These are phyloP conservation scores for Cheilosia soror DNA, from an alignment of 2,888 invertebrate genomes.

Conservation along the genomic window DNA sequence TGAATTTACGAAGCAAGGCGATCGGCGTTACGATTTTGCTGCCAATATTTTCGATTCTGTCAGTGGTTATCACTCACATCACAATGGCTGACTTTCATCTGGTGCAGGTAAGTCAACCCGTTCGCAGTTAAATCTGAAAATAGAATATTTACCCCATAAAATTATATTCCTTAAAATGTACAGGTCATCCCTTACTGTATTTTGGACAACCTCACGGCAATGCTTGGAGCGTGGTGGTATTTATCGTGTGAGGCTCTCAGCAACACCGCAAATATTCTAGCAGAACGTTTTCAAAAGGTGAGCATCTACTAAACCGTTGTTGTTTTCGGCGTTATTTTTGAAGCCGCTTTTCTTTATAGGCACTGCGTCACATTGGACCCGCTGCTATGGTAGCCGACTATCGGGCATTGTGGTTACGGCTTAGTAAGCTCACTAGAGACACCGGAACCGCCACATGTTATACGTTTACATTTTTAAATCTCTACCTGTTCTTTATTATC, in stretches of 20 bases:
- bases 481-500: constrained; percentile 89
- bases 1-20: constrained; percentile 86
- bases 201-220: constrained; percentile 88
- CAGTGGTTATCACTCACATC: constrained; percentile 88
- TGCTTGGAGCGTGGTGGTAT: constrained; percentile 90
- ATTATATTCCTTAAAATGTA: constrained; percentile 34
- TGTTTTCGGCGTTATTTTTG: background rate
- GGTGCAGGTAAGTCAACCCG: constrained; percentile 84
- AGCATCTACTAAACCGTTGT: constrained; percentile 5
- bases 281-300: constrained; percentile 88
- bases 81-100: constrained; percentile 89
- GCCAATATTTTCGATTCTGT: constrained; percentile 86
- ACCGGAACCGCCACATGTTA: constrained; percentile 89
- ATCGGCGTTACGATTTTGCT: constrained; percentile 86
- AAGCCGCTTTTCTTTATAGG: constrained; percentile 80
- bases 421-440: constrained; percentile 88
- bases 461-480: constrained; percentile 87
- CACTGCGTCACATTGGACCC: constrained; percentile 88
- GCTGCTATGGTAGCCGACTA: constrained; percentile 89
- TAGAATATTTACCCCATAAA: background rate
- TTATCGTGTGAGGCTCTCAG: constrained; percentile 88
- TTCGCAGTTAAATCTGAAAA: too few relatives aligned
- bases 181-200: constrained; percentile 88
- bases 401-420: constrained; percentile 88
- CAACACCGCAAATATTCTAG: constrained; percentile 87